A percentile compares a stretch with the other conserved stretches of the same genome.
These are phyloP conservation scores for Ailuropoda melanoleuca DNA, from an alignment of 2,113 vertebrate species.

Conservation along the genomic window DNA sequence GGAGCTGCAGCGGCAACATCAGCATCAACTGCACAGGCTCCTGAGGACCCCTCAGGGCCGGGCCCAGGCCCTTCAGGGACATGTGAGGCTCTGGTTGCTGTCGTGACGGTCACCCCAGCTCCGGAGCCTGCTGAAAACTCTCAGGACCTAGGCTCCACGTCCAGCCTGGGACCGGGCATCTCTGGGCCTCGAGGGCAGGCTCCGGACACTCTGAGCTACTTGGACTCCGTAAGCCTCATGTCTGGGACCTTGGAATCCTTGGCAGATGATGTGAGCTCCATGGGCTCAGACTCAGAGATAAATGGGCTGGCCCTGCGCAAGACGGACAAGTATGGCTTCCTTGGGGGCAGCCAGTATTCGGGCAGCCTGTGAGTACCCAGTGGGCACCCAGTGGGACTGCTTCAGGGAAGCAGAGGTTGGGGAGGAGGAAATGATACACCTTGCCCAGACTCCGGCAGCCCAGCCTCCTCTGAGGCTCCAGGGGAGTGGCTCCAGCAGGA, in stretches of 20 bases:
- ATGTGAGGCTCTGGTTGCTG: constrained; percentile 52
- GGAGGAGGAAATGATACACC: not conserved
- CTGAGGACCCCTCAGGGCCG: not conserved
- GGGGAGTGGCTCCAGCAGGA: not conserved
- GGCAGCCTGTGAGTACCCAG: constrained; percentile 86
- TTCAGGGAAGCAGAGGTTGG: not conserved
- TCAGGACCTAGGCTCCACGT: constrained; percentile 76
- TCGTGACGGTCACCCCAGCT: constrained; percentile 76
- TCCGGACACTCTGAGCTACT: constrained; percentile 89
- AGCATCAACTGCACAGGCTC: constrained; percentile 12
- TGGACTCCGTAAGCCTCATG: constrained; percentile 94
- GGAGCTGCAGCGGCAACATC: constrained; percentile 35
- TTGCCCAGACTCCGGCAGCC: not conserved
- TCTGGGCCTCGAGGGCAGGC: constrained; percentile 80
- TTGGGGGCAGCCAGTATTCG: constrained; percentile 91
- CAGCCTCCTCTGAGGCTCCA: not conserved
- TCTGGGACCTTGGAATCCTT: constrained; percentile 94
- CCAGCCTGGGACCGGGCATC: constrained; percentile 76
- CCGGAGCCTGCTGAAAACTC: constrained; percentile 56
- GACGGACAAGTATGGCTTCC: constrained; percentile 95
- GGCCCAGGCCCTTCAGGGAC: constrained; percentile 42
- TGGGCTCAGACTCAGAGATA: constrained; percentile 93
- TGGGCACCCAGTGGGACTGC: not conserved
- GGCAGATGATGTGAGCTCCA: constrained; percentile 91
- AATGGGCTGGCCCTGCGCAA: constrained; percentile 88